Percentiles rank a stretch among this genome's conserved stretches.
Evolutionary conservation across 2,797 vertebrate genomes (phyloP).

Genomic region (Pyrocephalus nanus): DNA sequence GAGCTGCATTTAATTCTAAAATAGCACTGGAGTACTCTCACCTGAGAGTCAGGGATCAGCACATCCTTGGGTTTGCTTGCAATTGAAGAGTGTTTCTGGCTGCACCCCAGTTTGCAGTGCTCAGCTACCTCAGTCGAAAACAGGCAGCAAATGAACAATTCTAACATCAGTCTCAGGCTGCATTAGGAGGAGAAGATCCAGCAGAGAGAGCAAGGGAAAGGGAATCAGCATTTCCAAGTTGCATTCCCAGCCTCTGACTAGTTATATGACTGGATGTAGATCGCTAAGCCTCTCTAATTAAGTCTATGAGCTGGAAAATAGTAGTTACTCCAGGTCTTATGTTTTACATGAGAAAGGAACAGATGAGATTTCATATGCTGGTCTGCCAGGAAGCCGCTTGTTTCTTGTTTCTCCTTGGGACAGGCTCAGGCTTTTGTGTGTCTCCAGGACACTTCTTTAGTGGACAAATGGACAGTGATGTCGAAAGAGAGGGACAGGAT

Average conservation of each 20-base stretch:
- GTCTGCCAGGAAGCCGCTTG: not conserved
- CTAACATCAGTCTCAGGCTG: not conserved
- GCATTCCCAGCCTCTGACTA: not conserved
- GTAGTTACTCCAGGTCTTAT: not conserved
- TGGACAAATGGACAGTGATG: accelerated
- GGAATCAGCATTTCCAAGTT: not conserved
- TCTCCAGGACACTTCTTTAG: not conserved
- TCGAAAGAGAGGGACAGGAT: accelerated
- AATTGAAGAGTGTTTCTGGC: not conserved
- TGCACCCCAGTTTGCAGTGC: not conserved
- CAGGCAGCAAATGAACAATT: not conserved
- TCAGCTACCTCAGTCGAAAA: not conserved
- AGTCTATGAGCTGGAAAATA: not conserved
- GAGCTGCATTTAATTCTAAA: not conserved
- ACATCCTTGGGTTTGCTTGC: not conserved
- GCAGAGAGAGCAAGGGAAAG: not conserved
- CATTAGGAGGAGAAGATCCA: not conserved
- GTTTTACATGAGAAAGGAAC: not conserved
- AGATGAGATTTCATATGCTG: not conserved
- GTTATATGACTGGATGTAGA: accelerated
- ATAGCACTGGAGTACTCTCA: not conserved
- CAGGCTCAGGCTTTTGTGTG: not conserved
- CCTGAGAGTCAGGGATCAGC: not conserved
- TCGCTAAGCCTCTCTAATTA: not conserved
- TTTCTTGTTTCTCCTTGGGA: not conserved